These are phyloP conservation scores for Cataglyphis cursor DNA, from an alignment of 2,888 invertebrate species.

Conservation along the genomic window DNA sequence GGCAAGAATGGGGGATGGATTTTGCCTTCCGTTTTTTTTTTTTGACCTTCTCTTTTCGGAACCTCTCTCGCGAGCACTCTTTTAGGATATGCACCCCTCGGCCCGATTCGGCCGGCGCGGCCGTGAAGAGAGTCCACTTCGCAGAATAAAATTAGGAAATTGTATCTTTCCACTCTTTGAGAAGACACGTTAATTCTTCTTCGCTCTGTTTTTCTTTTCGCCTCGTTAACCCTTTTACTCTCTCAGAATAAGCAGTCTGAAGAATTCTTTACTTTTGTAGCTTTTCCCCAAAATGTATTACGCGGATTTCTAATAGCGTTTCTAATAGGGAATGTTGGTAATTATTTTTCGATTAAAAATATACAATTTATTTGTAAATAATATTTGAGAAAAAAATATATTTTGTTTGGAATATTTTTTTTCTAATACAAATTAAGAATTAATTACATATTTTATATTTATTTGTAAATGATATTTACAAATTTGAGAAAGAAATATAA, in stretches of 20 bases:
- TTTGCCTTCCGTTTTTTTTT: conserved; percentile 74
- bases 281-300: conserved; percentile 21
- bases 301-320: conserved; percentile 21
- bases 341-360: background rate
- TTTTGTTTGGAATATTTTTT: background rate
- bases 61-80: conserved; percentile 75
- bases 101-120: conserved; percentile 58
- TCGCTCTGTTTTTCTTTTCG: conserved; percentile 74
- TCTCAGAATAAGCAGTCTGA: conserved; percentile 70
- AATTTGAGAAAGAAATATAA: background rate
- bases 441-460: background rate
- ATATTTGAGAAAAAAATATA: background rate
- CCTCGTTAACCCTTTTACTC: conserved; percentile 77
- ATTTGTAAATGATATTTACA: background rate
- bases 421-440: background rate
- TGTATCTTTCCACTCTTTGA: conserved; percentile 75
- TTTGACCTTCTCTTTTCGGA: conserved; percentile 57
- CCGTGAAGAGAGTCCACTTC: conserved; percentile 72
- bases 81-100: conserved; percentile 69
- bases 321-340: conserved; percentile 3
- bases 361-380: background rate
- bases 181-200: conserved; percentile 74
- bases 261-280: conserved; percentile 54
- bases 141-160: conserved; percentile 77
- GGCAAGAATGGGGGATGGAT: conserved; percentile 58